These are phyloP conservation scores for Hipposideros armiger DNA, from an alignment of 2,113 vertebrate genomes.

Conservation along the genomic window DNA sequence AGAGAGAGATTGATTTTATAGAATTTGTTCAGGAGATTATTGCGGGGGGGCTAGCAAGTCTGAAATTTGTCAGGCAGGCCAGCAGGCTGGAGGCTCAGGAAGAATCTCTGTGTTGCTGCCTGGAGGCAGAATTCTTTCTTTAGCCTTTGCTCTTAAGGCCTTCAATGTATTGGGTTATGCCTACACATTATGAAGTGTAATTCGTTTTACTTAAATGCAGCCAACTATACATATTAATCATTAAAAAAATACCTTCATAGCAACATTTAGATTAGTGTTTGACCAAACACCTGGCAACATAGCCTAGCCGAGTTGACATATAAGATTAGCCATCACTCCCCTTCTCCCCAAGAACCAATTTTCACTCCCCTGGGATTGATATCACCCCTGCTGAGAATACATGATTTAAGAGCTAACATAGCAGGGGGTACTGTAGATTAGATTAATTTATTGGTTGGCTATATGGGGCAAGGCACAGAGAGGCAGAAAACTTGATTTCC, in stretches of 20 bases:
- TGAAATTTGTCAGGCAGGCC: not conserved
- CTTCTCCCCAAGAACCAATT: not conserved
- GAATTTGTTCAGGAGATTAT: not conserved
- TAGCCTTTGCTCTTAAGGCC: not conserved
- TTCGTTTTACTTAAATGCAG: slow-evolving; percentile 14
- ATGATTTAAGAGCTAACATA: slow-evolving; percentile 34
- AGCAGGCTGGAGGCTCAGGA: not conserved
- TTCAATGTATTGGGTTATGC: not conserved
- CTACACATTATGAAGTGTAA: not conserved
- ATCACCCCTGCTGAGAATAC: not conserved
- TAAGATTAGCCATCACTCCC: not conserved
- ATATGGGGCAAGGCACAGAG: not conserved
- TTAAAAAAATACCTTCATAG: not conserved
- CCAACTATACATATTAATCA: not conserved
- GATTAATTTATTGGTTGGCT: not conserved
- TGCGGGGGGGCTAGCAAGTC: not conserved
- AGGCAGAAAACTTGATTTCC: not conserved
- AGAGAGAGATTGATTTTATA: not conserved
- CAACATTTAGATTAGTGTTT: not conserved
- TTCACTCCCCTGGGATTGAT: not conserved
- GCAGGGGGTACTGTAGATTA: not conserved
- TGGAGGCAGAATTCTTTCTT: slow-evolving; percentile 38
- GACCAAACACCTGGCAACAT: not conserved
- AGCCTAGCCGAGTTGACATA: not conserved
- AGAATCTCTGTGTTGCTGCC: not conserved